Evolutionary conservation across 2,888 invertebrate genomes (phyloP).

Genomic region (Drosophila multiciliata): DNA sequence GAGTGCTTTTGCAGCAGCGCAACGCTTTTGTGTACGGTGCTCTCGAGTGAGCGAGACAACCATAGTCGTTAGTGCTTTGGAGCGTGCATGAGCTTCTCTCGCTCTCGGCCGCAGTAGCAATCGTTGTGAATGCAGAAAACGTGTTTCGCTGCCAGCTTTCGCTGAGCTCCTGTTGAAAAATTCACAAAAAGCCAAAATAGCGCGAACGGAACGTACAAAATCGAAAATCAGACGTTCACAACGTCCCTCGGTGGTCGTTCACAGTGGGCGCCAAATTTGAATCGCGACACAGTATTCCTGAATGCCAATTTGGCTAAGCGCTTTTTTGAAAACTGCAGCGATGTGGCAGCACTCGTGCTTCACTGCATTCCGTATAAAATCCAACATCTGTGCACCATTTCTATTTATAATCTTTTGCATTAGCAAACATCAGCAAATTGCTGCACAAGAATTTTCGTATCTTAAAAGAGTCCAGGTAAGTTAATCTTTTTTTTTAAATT

Average conservation of each 20-base stretch:
- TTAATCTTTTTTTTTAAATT: neutral
- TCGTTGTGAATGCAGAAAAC: constrained; percentile 34
- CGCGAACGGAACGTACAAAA: constrained; percentile 75
- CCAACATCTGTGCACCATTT: constrained; percentile 48
- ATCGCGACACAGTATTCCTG: constrained; percentile 18
- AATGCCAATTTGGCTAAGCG: neutral
- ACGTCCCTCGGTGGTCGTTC: constrained; percentile 56
- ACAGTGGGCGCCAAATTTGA: constrained; percentile 49
- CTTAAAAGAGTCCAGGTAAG: constrained; percentile 40
- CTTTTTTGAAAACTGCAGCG: constrained; percentile 8
- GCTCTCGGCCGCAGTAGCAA: constrained; percentile 7
- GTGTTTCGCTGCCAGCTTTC: constrained; percentile 29
- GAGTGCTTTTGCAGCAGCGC: constrained; percentile 60
- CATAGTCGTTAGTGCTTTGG: constrained; percentile 32
- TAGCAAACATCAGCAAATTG: constrained; percentile 38
- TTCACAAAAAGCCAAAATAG: constrained; percentile 81
- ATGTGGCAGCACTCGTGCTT: constrained; percentile 33
- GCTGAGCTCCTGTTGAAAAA: constrained; percentile 71
- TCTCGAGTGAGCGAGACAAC: constrained; percentile 48
- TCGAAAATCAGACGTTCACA: constrained; percentile 66
- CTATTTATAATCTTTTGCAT: constrained; percentile 66
- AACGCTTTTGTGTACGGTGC: constrained; percentile 9
- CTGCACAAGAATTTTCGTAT: constrained; percentile 39
- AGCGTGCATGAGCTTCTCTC: constrained; percentile 25
- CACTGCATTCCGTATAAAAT: constrained; percentile 23